Evolutionary conservation across 2,113 vertebrate genomes (phyloP).

Genomic region (Nipponia nippon): DNA sequence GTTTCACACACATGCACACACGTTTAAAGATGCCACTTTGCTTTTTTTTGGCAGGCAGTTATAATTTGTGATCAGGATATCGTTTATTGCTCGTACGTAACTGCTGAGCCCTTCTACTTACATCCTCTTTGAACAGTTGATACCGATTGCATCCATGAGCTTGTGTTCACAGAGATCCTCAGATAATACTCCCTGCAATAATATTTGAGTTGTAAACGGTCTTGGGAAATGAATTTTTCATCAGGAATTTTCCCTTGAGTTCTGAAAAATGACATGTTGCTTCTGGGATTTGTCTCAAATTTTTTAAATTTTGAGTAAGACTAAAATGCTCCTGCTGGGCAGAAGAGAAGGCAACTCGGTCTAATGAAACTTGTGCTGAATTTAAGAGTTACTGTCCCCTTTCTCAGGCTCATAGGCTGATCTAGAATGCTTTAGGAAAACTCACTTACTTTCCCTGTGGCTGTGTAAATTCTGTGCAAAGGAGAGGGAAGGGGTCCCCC

Average conservation of each 20-base stretch:
- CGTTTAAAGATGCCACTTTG: background rate
- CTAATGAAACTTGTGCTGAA: background rate
- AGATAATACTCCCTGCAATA: background rate
- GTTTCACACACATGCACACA: background rate
- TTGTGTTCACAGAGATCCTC: background rate
- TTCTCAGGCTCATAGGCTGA: background rate
- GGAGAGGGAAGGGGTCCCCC: background rate
- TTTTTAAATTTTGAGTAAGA: background rate
- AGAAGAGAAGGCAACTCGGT: background rate
- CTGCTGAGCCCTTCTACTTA: background rate
- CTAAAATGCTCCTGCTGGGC: background rate
- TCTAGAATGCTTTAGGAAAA: background rate
- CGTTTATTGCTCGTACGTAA: rapidly evolving
- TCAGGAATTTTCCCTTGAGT: background rate
- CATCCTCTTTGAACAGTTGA: background rate
- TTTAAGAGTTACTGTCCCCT: background rate
- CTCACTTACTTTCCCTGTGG: background rate
- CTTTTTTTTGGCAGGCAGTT: background rate
- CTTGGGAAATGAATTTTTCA: background rate
- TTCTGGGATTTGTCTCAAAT: background rate
- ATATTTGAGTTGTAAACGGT: background rate
- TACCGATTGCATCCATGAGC: background rate
- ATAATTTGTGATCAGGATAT: background rate
- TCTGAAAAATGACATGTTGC: background rate
- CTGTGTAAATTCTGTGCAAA: background rate